Evolutionary conservation across 2,888 invertebrate species (phyloP).

Genomic region (Nyleta sp.): DNA sequence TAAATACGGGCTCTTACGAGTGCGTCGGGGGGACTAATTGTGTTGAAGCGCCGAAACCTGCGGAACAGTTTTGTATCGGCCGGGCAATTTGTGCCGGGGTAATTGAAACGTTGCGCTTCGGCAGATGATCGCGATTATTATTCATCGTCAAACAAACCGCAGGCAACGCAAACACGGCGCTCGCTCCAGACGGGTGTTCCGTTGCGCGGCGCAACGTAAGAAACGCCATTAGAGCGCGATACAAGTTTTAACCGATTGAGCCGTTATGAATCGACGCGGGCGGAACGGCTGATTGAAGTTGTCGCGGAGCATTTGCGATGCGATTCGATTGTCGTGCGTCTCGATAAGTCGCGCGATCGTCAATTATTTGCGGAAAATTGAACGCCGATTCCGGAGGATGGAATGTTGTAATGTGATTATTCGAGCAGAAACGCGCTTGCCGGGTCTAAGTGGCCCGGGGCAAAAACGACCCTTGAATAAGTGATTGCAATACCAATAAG

Average conservation of each 20-base stretch:
- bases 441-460: constrained; percentile 34
- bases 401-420: constrained; percentile 46
- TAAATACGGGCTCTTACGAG: constrained; percentile 38
- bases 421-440: constrained; percentile 17
- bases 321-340: too few species aligned
- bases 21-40: constrained; percentile 40
- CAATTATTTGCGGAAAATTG: constrained; percentile 39
- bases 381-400: constrained; percentile 23
- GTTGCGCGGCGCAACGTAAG: too few species aligned
- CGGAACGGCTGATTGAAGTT: too few species aligned
- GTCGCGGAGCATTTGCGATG: too few species aligned
- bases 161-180: too few species aligned
- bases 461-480: constrained; percentile 52
- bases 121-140: constrained; percentile 10
- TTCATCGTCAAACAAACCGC: too few species aligned
- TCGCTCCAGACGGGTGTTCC: too few species aligned
- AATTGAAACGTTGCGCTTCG: constrained; percentile 13
- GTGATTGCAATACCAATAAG: constrained; percentile 49
- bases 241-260: too few species aligned
- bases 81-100: constrained; percentile 6
- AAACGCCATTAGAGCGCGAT: too few species aligned
- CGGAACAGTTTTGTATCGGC: constrained; percentile 1
- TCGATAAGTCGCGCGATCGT: not conserved
- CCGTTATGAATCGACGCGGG: too few species aligned
- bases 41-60: not conserved